Evolutionary conservation across 2,113 vertebrate genomes (phyloP).

Genomic region (Phainopepla nitens): DNA sequence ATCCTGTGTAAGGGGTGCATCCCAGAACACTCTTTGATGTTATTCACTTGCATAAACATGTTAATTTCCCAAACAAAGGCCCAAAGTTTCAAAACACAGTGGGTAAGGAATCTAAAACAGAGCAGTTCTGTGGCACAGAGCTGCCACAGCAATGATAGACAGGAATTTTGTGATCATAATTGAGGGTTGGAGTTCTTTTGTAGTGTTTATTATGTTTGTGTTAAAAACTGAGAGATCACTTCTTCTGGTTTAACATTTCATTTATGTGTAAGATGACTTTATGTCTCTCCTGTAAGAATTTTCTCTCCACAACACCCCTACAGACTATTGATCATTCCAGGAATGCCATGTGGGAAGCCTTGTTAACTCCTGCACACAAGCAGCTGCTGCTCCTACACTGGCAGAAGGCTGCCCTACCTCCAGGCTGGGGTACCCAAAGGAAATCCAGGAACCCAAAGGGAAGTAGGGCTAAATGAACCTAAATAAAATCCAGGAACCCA

Average conservation of each 20-base stretch:
- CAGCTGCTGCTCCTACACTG: background rate
- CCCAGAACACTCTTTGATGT: background rate
- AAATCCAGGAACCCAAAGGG: accelerated
- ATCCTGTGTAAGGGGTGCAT: background rate
- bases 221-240: background rate
- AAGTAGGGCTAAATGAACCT: too few relatives aligned
- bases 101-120: background rate
- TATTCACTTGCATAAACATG: background rate
- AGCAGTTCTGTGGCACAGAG: background rate
- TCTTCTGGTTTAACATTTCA: background rate
- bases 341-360: accelerated
- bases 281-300: accelerated
- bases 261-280: background rate
- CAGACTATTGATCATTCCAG: accelerated
- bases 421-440: accelerated
- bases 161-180: background rate
- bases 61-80: background rate
- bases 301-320: background rate
- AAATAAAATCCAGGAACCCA: too few relatives aligned
- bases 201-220: too few relatives aligned
- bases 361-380: accelerated
- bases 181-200: accelerated
- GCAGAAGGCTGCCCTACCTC: accelerated
- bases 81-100: background rate
- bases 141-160: background rate